Conservation (phyloP, 2,888 invertebrate genomes). For the Polyommatus icarus region DNA sequence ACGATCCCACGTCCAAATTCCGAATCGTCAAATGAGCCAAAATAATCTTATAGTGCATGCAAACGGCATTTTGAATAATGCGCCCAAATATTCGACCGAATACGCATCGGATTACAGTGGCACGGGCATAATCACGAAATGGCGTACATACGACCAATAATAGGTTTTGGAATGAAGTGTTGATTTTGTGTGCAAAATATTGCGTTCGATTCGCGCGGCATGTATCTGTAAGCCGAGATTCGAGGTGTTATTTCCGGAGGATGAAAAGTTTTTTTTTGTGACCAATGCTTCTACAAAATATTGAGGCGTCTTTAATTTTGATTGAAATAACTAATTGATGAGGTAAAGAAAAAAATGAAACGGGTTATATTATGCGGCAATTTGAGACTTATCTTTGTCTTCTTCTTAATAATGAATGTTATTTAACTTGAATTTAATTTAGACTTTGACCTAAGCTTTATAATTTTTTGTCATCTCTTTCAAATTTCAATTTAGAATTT, state of each 20-base stretch:
- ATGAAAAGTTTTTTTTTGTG: not conserved
- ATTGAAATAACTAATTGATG: too few species aligned
- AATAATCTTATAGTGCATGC: conserved; percentile 32
- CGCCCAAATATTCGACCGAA: not conserved
- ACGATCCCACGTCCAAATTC: not conserved
- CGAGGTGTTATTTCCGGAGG: not conserved
- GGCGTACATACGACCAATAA: not conserved
- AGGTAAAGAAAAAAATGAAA: too few species aligned
- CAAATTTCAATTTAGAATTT: too few species aligned
- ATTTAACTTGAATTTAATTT: too few species aligned
- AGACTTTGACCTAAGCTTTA: too few species aligned
- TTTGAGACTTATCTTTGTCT: too few species aligned
- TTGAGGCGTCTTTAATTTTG: too few species aligned
- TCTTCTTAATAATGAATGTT: too few species aligned
- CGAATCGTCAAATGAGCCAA: conserved; percentile 32
- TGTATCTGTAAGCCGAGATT: not conserved
- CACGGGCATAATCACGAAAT: conserved; percentile 9
- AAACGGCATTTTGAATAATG: conserved; percentile 18
- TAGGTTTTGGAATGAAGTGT: conserved; percentile 17
- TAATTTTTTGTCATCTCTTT: too few species aligned
- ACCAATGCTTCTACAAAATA: too few species aligned
- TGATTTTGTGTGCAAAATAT: conserved; percentile 15
- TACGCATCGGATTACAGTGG: conserved; percentile 19
- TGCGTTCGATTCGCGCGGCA: not conserved
- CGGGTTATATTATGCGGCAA: too few species aligned